phyloP scores from a whole-genome alignment of 2,888 invertebrate genomes.

The Gymnosoma rotundatum region DNA sequence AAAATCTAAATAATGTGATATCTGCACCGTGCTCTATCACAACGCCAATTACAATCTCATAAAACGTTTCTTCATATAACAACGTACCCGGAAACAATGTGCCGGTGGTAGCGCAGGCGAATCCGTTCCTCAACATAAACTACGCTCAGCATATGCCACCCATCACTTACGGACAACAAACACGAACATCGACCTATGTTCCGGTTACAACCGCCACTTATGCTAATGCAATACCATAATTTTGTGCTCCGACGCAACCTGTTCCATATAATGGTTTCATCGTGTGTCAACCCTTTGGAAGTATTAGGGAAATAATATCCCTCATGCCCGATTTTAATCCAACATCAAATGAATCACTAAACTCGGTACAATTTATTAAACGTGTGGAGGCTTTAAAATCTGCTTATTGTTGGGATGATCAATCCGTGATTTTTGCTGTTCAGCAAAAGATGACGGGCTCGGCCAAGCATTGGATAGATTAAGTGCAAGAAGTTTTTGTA shows the following conservation, averaged over 20 bases:
- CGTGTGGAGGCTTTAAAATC: background rate
- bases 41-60: background rate
- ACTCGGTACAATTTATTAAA: background rate
- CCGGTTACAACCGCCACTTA: background rate
- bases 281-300: no score
- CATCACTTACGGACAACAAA: background rate
- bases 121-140: background rate
- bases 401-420: background rate
- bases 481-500: background rate
- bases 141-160: background rate
- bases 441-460: background rate
- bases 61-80: background rate
- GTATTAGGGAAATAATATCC: background rate
- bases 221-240: background rate
- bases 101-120: background rate
- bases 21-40: background rate
- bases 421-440: background rate
- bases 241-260: background rate
- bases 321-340: slow-evolving; percentile 2
- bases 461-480: no score
- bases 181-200: background rate
- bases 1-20: background rate
- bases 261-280: no score
- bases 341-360: background rate
- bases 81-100: background rate